A percentile compares a stretch with the other conserved stretches of the same genome.
phyloP scores from a whole-genome alignment of 2,888 invertebrate genomes.

The Heliconius aoede region DNA sequence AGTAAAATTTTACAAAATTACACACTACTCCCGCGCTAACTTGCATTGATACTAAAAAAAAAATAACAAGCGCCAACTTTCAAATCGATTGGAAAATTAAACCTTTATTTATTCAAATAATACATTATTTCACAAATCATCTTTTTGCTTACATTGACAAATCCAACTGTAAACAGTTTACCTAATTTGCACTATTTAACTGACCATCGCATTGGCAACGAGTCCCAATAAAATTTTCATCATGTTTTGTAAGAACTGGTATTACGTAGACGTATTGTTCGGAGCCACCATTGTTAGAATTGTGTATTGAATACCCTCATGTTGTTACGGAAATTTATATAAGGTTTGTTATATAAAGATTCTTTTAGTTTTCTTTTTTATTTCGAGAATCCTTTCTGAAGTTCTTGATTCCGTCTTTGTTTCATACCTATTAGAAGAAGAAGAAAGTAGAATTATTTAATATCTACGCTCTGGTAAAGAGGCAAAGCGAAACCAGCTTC shows the following conservation, averaged over 20 bases:
- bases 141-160: neutral
- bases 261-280: conserved; percentile 40
- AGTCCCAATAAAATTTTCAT: conserved; percentile 2
- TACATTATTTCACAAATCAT: neutral
- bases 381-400: neutral
- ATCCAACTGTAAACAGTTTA: neutral
- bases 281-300: conserved; percentile 33
- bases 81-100: neutral
- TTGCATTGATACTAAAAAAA: neutral
- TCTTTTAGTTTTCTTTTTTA: neutral
- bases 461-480: too few species aligned
- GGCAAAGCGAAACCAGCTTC: too few species aligned
- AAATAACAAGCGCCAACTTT: too few species aligned
- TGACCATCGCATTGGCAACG: neutral
- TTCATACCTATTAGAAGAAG: too few species aligned
- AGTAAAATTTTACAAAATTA: too few species aligned
- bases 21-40: too few species aligned
- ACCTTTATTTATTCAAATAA: neutral
- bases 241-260: conserved; percentile 17
- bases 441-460: too few species aligned
- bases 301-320: conserved; percentile 30
- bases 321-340: conserved; percentile 32
- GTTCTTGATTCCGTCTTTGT: too few species aligned
- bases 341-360: conserved; percentile 9
- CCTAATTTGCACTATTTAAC: neutral